phyloP scores from a whole-genome alignment of 2,113 vertebrate species.

The Empidonax alnorum region DNA sequence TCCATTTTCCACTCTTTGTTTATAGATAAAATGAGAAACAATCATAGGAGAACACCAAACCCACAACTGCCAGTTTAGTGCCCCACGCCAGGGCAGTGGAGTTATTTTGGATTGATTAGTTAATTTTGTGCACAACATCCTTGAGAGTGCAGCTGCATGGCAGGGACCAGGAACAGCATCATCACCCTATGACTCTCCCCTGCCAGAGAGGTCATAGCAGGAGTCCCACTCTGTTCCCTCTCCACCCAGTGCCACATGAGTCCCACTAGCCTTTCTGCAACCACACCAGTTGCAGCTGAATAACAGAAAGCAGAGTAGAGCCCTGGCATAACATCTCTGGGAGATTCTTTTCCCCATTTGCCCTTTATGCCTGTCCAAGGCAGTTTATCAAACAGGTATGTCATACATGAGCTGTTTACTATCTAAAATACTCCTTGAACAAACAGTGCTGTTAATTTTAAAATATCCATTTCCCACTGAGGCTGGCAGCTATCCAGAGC shows the following conservation, averaged over 20 bases:
- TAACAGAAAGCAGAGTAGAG: background rate
- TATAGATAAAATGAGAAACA: background rate
- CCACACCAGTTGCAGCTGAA: background rate
- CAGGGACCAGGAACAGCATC: background rate
- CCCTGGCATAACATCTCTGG: background rate
- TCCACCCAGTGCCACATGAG: background rate
- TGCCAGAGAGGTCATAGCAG: background rate
- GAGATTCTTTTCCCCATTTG: background rate
- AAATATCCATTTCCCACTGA: background rate
- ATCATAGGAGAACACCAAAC: background rate
- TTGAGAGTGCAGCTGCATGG: background rate
- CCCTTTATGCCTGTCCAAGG: background rate
- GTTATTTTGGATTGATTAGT: background rate
- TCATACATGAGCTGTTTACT: background rate
- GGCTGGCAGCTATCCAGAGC: background rate
- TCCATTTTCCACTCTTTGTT: background rate
- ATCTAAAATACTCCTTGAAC: background rate
- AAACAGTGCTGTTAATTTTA: background rate
- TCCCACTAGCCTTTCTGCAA: background rate
- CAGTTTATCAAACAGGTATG: background rate
- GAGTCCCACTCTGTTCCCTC: background rate
- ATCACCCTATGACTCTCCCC: fast-evolving
- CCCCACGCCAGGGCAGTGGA: background rate
- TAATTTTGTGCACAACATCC: background rate
- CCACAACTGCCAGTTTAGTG: background rate